These are phyloP conservation scores for Bombus soroeensis DNA, from an alignment of 1,140 invertebrate species.

Conservation along the genomic window DNA sequence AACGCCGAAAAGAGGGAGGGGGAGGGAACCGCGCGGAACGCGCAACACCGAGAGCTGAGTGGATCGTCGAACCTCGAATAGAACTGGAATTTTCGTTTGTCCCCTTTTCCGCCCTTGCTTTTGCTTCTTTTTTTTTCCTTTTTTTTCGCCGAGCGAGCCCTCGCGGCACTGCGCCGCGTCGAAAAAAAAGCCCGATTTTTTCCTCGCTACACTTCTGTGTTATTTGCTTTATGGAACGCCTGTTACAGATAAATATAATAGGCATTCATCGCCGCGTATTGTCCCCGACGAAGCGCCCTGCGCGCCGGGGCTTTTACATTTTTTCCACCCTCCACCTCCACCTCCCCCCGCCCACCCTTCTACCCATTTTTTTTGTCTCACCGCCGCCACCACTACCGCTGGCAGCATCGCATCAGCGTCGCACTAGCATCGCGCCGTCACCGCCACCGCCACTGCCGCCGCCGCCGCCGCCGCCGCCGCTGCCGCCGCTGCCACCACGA, in stretches of 20 bases:
- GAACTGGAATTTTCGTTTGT: constrained; percentile 58
- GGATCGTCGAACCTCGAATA: constrained; percentile 42
- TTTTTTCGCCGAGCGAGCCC: constrained; percentile 50
- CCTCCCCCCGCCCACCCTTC: constrained; percentile 11
- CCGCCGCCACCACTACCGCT: constrained; percentile 32
- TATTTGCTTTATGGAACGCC: constrained; percentile 83
- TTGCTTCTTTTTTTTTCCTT: constrained; percentile 26
- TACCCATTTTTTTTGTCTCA: constrained; percentile 68
- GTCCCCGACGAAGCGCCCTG: constrained; percentile 78
- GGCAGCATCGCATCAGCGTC: constrained; percentile 35
- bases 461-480: constrained; percentile 63
- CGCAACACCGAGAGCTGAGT: background rate
- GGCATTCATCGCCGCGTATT: constrained; percentile 82
- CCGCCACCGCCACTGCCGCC: constrained; percentile 28
- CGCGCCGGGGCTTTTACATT: constrained; percentile 78
- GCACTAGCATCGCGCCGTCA: constrained; percentile 21
- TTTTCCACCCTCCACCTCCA: constrained; percentile 67
- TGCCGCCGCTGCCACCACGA: constrained; percentile 57
- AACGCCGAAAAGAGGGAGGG: background rate
- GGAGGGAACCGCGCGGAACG: background rate
- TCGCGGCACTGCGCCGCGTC: constrained; percentile 67
- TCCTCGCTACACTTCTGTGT: constrained; percentile 79
- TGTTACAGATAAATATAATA: constrained; percentile 84
- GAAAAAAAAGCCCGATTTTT: constrained; percentile 74
- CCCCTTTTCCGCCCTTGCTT: constrained; percentile 46